These are phyloP conservation scores for Peucedramus taeniatus DNA, from an alignment of 2,113 vertebrate species.

Conservation along the genomic window DNA sequence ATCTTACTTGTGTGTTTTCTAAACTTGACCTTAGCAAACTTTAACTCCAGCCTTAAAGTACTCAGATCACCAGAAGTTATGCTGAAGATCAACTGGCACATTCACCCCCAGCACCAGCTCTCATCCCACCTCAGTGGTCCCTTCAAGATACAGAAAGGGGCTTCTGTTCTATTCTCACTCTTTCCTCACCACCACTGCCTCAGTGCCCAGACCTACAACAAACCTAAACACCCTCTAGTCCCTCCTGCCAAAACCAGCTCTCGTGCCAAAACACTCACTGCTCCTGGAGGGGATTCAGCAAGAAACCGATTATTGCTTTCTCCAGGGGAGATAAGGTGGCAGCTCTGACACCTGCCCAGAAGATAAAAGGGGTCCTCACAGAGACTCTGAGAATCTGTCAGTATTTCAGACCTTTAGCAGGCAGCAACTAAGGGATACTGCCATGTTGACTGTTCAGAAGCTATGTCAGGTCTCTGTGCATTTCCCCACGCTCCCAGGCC, in stretches of 20 bases:
- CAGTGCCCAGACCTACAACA: neutral
- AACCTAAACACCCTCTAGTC: fast-evolving
- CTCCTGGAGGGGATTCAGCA: neutral
- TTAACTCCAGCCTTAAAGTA: neutral
- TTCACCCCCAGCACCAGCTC: neutral
- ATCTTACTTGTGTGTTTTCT: neutral
- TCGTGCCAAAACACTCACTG: fast-evolving
- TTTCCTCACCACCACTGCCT: neutral
- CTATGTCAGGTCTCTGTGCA: neutral
- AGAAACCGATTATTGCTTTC: neutral
- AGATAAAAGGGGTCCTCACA: neutral
- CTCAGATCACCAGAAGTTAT: neutral
- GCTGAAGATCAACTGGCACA: fast-evolving
- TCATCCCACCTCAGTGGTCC: neutral
- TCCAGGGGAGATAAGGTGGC: neutral
- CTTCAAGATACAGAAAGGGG: neutral
- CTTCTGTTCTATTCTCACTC: neutral
- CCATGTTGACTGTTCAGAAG: neutral
- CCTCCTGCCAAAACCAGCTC: neutral
- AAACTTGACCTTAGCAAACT: neutral
- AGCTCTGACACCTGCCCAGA: neutral
- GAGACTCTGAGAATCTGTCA: neutral
- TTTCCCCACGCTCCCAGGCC: neutral
- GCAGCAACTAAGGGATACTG: neutral
- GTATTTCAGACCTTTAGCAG: neutral